A percentile compares a stretch with the other conserved stretches of the same genome.
phyloP scores from a whole-genome alignment of 2,888 invertebrate genomes.

The Rhogogaster chlorosoma region DNA sequence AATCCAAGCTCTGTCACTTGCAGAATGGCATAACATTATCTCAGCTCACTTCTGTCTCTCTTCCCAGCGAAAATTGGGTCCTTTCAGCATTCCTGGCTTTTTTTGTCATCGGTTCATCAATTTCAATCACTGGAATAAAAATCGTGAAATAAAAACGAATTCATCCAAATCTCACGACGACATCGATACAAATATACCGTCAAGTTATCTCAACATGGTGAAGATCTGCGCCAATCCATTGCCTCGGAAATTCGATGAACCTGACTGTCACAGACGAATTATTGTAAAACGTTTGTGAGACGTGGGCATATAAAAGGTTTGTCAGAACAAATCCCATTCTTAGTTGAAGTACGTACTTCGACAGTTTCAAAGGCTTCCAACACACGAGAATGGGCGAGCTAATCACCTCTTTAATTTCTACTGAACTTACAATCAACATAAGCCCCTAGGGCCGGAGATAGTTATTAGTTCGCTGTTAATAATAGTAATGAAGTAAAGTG shows the following conservation, averaged over 20 bases:
- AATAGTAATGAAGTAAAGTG: background rate
- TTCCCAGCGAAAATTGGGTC: background rate
- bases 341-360: background rate
- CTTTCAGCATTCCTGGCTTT: background rate
- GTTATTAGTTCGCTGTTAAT: background rate
- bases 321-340: background rate
- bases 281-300: background rate
- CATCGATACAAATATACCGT: background rate
- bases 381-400: background rate
- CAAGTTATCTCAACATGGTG: background rate
- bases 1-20: background rate
- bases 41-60: background rate
- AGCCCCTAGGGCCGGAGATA: background rate
- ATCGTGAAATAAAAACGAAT: background rate
- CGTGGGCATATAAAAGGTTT: background rate
- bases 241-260: background rate
- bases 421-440: background rate
- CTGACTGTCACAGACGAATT: background rate
- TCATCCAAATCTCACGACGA: background rate
- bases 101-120: background rate
- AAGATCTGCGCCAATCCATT: background rate
- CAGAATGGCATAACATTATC: background rate
- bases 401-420: background rate
- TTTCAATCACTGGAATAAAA: background rate
- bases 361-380: background rate